Percentiles rank a stretch among this genome's conserved stretches.
Evolutionary conservation across 2,888 invertebrate genomes (phyloP).

Genomic region (Drosophila birchii): DNA sequence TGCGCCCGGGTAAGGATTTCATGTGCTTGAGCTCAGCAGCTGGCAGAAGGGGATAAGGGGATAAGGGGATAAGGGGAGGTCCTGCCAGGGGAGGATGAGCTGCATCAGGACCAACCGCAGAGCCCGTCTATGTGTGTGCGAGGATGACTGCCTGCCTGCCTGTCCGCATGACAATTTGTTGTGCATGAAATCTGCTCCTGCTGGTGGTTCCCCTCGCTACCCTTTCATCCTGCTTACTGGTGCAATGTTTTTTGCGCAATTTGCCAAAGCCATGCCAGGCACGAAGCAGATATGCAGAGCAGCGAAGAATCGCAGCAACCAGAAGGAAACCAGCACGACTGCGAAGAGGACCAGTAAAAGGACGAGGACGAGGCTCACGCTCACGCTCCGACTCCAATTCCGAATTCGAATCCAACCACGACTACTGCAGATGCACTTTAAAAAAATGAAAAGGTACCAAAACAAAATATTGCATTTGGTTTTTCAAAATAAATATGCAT

Average conservation of each 20-base stretch:
- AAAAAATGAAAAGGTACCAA: neutral
- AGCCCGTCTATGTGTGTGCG: slow-evolving; percentile 34
- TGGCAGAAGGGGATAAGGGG: neutral
- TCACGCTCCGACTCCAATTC: slow-evolving; percentile 53
- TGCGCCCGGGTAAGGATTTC: slow-evolving; percentile 77
- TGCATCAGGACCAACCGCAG: slow-evolving; percentile 70
- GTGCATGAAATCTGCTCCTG: slow-evolving; percentile 73
- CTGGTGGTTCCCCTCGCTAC: slow-evolving; percentile 18
- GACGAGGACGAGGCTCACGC: slow-evolving; percentile 34
- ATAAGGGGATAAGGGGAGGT: neutral
- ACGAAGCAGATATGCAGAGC: slow-evolving; percentile 59
- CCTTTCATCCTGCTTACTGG: slow-evolving; percentile 42
- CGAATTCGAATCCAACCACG: slow-evolving; percentile 31
- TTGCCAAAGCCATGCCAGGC: slow-evolving; percentile 76
- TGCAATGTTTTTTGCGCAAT: slow-evolving; percentile 75
- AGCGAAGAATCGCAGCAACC: slow-evolving; percentile 24
- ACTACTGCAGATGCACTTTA: slow-evolving; percentile 18
- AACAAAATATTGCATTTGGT: neutral
- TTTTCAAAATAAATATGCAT: too few relatives aligned
- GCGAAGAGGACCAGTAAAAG: slow-evolving; percentile 16
- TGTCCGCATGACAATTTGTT: slow-evolving; percentile 79
- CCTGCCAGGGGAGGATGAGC: slow-evolving; percentile 4
- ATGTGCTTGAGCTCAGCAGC: slow-evolving; percentile 70
- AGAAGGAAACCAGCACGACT: slow-evolving; percentile 31
- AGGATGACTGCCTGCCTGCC: slow-evolving; percentile 58